Evolutionary conservation across 2,113 vertebrate species (phyloP).

Genomic region (Nerophis ophidion): DNA sequence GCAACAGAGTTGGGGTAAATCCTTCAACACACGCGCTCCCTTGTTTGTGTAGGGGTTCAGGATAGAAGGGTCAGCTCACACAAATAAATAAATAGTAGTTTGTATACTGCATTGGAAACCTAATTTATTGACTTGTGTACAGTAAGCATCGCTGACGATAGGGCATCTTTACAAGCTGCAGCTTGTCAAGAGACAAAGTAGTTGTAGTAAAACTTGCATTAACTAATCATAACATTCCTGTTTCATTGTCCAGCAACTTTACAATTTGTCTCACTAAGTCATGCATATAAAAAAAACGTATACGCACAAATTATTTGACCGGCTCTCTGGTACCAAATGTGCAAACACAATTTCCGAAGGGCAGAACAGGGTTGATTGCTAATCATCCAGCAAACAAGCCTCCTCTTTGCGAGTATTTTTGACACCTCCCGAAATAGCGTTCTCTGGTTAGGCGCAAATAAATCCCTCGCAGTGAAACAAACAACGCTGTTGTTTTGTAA

Average conservation of each 20-base stretch:
- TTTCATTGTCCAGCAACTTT: slow-evolving; percentile 8
- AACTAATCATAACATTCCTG: background rate
- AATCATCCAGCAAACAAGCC: slow-evolving; percentile 5
- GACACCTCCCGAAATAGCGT: background rate
- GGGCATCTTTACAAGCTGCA: background rate
- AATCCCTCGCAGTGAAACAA: background rate
- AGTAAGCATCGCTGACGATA: background rate
- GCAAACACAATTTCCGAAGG: slow-evolving; percentile 3
- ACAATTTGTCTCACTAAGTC: slow-evolving; percentile 1
- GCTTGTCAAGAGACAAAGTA: too few species aligned
- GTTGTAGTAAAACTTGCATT: background rate
- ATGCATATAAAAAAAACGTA: background rate
- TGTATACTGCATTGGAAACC: background rate
- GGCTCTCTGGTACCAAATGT: background rate
- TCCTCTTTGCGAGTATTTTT: background rate
- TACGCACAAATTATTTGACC: slow-evolving; percentile 1
- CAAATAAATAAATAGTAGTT: too few species aligned
- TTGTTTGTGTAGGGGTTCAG: too few species aligned
- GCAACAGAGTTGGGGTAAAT: too few species aligned
- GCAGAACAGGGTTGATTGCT: slow-evolving; percentile 3
- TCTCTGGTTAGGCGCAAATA: background rate
- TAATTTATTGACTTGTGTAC: background rate
- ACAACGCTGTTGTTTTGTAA: background rate
- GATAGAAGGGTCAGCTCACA: too few species aligned
- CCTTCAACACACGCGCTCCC: too few species aligned